Percentiles rank a stretch among this genome's conserved stretches.
These are phyloP conservation scores for Petrophora chlorosata DNA, from an alignment of 2,888 invertebrate species.

Conservation along the genomic window DNA sequence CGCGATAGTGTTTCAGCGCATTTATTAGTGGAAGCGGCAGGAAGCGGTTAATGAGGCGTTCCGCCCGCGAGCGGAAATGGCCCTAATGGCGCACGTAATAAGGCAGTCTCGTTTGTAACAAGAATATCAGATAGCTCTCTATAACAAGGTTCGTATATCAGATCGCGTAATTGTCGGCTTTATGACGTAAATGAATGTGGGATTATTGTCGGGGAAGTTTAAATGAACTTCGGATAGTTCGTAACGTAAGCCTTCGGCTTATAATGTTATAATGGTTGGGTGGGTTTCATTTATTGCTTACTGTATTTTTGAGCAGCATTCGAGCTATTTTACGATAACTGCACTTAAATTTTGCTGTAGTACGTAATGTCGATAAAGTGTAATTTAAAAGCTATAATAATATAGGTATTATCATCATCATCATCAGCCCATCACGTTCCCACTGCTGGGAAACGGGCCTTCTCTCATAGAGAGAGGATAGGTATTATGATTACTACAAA, in stretches of 20 bases:
- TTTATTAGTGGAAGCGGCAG: slow-evolving; percentile 30
- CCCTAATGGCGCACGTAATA: slow-evolving; percentile 56
- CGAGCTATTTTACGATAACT: too few species aligned
- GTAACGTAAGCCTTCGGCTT: neutral
- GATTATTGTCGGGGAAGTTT: slow-evolving; percentile 8
- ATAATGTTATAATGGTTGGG: neutral
- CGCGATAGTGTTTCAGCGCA: slow-evolving; percentile 33
- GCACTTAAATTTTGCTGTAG: too few species aligned
- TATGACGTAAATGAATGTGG: slow-evolving; percentile 18
- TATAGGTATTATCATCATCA: too few species aligned
- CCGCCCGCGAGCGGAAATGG: slow-evolving; percentile 43
- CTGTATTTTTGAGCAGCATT: too few species aligned
- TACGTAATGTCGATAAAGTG: too few species aligned
- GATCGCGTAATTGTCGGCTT: slow-evolving; percentile 27
- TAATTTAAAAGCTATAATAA: too few species aligned
- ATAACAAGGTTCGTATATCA: slow-evolving; percentile 35
- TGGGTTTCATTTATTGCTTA: neutral
- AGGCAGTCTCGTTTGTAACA: slow-evolving; percentile 35
- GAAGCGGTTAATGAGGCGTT: slow-evolving; percentile 54
- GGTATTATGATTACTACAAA: too few species aligned
- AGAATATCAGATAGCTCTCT: slow-evolving; percentile 29
- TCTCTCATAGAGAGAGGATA: too few species aligned
- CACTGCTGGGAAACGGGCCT: too few species aligned
- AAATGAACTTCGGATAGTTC: slow-evolving; percentile 18
- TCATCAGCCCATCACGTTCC: too few species aligned